Evolutionary conservation across 2,888 invertebrate species (phyloP).

Genomic region (Epinotia ramella): DNA sequence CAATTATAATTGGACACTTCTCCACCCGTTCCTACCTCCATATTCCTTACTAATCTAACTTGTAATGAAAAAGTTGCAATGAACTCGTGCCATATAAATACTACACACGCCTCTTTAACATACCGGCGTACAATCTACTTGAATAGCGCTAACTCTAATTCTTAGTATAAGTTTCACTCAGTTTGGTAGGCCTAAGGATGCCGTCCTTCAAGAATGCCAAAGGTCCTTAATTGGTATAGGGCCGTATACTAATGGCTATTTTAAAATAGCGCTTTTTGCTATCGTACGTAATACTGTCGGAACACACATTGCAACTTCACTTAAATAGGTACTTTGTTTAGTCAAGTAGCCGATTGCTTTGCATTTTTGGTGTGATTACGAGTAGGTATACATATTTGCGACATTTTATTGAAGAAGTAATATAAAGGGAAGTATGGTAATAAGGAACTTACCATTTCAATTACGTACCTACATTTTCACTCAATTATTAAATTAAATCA

Average conservation of each 20-base stretch:
- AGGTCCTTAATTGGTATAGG: conserved; percentile 19
- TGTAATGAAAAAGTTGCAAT: conserved; percentile 18
- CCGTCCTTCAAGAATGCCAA: conserved; percentile 30
- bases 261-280: conserved; percentile 8
- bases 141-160: conserved; percentile 27
- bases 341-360: no score
- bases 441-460: no score
- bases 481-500: no score
- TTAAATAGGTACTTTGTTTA: not conserved
- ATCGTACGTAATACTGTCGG: not conserved
- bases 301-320: not conserved
- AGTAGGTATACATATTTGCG: no score
- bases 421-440: no score
- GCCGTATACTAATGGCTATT: conserved; percentile 1
- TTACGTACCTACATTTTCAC: no score
- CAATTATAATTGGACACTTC: not conserved
- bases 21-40: conserved; percentile 1
- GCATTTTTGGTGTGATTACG: no score
- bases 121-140: conserved; percentile 5
- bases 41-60: conserved; percentile 15
- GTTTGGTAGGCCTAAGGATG: conserved; percentile 38
- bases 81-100: conserved; percentile 1
- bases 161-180: conserved; percentile 27
- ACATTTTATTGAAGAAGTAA: no score
- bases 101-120: conserved; percentile 19